Percentiles rank a stretch among this genome's conserved stretches.
These are phyloP conservation scores for Acanthosepion pharaonis DNA, from an alignment of 2,888 invertebrate species.

Conservation along the genomic window DNA sequence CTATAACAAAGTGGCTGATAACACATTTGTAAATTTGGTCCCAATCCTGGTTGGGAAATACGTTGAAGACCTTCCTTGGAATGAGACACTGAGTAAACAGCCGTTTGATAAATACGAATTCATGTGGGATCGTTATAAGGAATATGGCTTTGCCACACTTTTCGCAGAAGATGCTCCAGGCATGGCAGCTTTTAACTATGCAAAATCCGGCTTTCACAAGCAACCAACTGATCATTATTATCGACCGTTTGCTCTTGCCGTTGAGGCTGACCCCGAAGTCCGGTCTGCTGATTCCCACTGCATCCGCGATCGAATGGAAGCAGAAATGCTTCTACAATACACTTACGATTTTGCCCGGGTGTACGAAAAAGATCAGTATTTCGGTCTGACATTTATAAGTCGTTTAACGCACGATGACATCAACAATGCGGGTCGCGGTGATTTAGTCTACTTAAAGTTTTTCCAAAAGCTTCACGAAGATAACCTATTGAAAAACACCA, in stretches of 20 bases:
- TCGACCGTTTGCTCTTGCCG: conserved; percentile 82
- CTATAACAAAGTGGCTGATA: conserved; percentile 94
- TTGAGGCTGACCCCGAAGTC: conserved; percentile 67
- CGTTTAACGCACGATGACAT: conserved; percentile 89
- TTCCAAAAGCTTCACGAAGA: conserved; percentile 76
- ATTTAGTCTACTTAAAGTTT: conserved; percentile 80
- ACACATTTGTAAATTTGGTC: conserved; percentile 92
- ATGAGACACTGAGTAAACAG: conserved; percentile 53
- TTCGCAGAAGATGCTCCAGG: conserved; percentile 88
- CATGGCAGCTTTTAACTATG: conserved; percentile 87
- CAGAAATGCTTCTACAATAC: conserved; percentile 82
- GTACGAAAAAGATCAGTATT: conserved; percentile 80
- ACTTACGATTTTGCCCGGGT: conserved; percentile 77
- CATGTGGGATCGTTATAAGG: conserved; percentile 87
- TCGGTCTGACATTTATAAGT: conserved; percentile 89
- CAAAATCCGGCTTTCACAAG: conserved; percentile 82
- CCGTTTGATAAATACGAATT: conserved; percentile 79
- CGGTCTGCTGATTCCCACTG: conserved; percentile 76
- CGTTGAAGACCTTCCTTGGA: conserved; percentile 57
- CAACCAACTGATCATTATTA: conserved; percentile 90
- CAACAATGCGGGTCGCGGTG: conserved; percentile 85
- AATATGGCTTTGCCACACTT: conserved; percentile 84
- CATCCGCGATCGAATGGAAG: conserved; percentile 82
- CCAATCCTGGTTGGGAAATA: conserved; percentile 80
- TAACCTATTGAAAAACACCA: conserved; percentile 65